Base-by-base conservation (phyloP, 1,140 invertebrate species). In the Neodiprion pinetum region DNA sequence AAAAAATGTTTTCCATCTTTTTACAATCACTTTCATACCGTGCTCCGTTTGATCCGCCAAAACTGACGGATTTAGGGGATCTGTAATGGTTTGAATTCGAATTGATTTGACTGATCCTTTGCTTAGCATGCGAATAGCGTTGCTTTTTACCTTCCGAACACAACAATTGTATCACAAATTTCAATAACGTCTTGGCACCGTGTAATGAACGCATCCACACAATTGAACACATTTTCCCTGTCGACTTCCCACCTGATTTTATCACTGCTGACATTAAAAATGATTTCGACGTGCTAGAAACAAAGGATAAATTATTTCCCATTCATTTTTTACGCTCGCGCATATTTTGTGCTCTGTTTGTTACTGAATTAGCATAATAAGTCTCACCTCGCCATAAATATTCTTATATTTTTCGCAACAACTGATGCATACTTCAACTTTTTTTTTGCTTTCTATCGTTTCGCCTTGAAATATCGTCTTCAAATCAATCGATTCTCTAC, bases 121-220 rank as follows among this genome's bases (percentile, higher is more conserved):
- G 71, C 66, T 77, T 74, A 77, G 71, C 65, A 72, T 74, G 65
- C 14, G 66, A 47, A 73, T 72, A 40, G 28, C 28, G 14, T 53
- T 83, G 48, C 14, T 48, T 17, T 78, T 78, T 80, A 93, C 92
- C 92, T 92, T 61, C 92, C 93, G 84, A 95, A 95, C 72, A 93
- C 91, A 71, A 93, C 92, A 90, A 94, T 93, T 48, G 91, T 89
- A 73, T 94, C 90, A 80, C 94, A 96, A 66, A 98, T 93, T 85
- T 97, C 94, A 49, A 96, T 90, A 78, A 97, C 89, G 86, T 98
- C 96, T 74, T 93, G 91, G 79, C 96, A 95, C 76, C 96, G 90
- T 86, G 96, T 93, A 48, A 96, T 91, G 82, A 97, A 97, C 0
- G 95, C 94, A 81, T 96, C 93, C 7, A 97, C 90, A 80, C 95